These are phyloP conservation scores for Sterrhoptilus dennistouni DNA, from an alignment of 2,113 vertebrate genomes.

Conservation along the genomic window DNA sequence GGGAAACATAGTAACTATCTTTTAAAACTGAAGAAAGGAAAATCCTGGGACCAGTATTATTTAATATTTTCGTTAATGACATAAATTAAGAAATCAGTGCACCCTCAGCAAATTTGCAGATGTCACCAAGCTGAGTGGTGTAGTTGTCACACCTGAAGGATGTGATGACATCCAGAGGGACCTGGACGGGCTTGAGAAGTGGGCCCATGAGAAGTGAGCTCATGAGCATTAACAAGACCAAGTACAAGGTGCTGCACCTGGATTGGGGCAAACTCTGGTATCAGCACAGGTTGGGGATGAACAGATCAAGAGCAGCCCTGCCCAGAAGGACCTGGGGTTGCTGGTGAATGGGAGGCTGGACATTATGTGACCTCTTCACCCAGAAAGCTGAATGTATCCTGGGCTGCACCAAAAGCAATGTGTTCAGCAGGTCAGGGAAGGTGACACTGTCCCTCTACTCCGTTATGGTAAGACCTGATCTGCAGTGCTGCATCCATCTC, in stretches of 20 bases:
- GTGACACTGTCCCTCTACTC: background rate
- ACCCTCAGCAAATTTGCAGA: background rate
- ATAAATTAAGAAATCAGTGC: background rate
- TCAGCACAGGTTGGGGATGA: background rate
- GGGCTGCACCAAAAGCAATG: background rate
- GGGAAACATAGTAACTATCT: background rate
- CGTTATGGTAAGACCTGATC: background rate
- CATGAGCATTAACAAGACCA: background rate
- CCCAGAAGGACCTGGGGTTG: background rate
- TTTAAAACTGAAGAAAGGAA: background rate
- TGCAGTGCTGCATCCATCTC: background rate
- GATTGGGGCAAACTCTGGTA: accelerated
- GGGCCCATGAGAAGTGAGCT: background rate
- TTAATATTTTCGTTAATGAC: background rate
- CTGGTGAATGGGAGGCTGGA: background rate
- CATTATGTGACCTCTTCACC: accelerated
- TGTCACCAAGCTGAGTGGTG: background rate
- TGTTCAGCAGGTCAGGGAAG: accelerated
- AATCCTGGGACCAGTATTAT: background rate
- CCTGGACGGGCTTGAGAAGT: background rate
- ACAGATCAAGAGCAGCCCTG: accelerated
- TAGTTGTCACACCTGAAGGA: background rate
- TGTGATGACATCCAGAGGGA: background rate
- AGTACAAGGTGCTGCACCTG: background rate
- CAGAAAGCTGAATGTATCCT: background rate